These are phyloP conservation scores for Rhipidura dahli DNA, from an alignment of 2,113 vertebrate genomes.

Conservation along the genomic window DNA sequence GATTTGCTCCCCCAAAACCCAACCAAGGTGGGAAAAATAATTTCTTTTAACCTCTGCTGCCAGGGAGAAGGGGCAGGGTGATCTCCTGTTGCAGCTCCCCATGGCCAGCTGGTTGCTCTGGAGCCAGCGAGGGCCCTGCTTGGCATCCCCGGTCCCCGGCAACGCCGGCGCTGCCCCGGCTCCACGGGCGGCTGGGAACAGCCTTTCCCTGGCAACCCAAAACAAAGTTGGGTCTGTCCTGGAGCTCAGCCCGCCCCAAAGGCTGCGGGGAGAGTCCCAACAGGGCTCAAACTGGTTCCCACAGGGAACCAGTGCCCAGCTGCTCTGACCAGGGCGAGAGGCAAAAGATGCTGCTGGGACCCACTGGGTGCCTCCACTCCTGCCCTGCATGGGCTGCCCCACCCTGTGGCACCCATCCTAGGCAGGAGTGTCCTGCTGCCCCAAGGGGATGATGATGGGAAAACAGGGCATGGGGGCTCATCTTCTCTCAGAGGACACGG, in stretches of 20 bases:
- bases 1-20: neutral
- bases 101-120: neutral
- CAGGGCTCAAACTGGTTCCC: neutral
- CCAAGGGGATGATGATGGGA: neutral
- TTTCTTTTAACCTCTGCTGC: neutral
- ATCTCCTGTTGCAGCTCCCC: rapidly evolving
- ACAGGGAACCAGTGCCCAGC: neutral
- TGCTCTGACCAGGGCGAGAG: neutral
- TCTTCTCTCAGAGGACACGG: rapidly evolving
- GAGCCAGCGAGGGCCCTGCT: neutral
- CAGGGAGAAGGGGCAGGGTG: neutral
- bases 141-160: neutral
- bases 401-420: rapidly evolving
- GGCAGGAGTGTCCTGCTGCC: neutral
- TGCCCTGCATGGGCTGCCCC: neutral
- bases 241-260: neutral
- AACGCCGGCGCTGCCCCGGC: neutral
- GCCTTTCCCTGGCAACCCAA: slow-evolving; percentile 10
- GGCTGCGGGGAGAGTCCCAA: neutral
- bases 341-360: neutral
- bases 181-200: neutral
- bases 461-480: neutral
- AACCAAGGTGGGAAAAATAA: neutral
- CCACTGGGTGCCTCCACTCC: rapidly evolving
- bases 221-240: slow-evolving; percentile 34